A percentile compares a stretch with the other conserved stretches of the same genome.
Evolutionary conservation across 2,888 invertebrate species (phyloP).

Genomic region (Spodoptera picta): DNA sequence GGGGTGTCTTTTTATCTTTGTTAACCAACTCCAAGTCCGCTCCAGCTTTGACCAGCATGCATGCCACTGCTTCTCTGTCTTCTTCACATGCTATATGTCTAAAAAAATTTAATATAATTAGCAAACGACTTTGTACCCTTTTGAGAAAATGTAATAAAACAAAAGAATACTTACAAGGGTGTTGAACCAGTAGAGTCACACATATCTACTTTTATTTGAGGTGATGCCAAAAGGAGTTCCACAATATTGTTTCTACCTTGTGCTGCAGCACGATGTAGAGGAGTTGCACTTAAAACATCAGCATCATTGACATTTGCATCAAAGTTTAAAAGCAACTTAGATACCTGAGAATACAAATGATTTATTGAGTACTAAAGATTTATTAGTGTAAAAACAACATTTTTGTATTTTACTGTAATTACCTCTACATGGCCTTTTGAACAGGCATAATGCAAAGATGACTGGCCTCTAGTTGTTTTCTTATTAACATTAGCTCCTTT

Average conservation of each 20-base stretch:
- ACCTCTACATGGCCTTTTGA: constrained; percentile 94
- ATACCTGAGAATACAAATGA: constrained; percentile 86
- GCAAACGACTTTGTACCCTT: too few species aligned
- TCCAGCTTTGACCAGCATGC: constrained; percentile 90
- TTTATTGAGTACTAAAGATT: not conserved
- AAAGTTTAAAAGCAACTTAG: constrained; percentile 90
- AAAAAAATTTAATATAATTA: constrained; percentile 55
- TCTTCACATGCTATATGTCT: constrained; percentile 95
- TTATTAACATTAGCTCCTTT: constrained; percentile 93
- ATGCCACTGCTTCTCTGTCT: constrained; percentile 91
- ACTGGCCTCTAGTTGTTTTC: constrained; percentile 92
- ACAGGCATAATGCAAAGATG: constrained; percentile 94
- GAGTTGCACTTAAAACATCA: constrained; percentile 92
- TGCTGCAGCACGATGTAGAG: constrained; percentile 94
- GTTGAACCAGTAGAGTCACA: constrained; percentile 93
- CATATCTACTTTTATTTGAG: constrained; percentile 87
- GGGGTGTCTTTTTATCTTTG: constrained; percentile 90
- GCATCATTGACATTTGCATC: constrained; percentile 91
- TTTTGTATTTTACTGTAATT: constrained; percentile 9
- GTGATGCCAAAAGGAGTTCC: constrained; percentile 89
- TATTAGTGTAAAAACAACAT: not conserved
- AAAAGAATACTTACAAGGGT: constrained; percentile 89
- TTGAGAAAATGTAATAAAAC: too few species aligned
- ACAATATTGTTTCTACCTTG: constrained; percentile 88
- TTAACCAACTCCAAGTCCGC: constrained; percentile 89